A percentile compares a stretch with the other conserved stretches of the same genome.
phyloP scores from a whole-genome alignment of 2,113 vertebrate species.

The Pelecanoides urinatrix region DNA sequence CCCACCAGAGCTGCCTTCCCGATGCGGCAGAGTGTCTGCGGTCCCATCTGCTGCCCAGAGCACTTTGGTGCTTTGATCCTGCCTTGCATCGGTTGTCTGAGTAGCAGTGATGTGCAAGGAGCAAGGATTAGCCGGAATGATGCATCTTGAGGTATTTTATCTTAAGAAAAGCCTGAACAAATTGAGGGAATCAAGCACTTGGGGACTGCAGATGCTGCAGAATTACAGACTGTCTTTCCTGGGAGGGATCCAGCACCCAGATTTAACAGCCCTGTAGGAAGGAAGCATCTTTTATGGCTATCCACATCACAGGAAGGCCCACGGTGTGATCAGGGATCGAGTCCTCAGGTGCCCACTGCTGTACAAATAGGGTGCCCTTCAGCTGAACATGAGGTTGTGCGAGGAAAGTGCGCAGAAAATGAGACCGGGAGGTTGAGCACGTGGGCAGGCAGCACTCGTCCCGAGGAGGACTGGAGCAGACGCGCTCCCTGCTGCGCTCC shows the following conservation, averaged over 20 bases:
- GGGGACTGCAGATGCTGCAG: background rate
- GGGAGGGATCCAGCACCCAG: background rate
- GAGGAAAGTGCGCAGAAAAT: background rate
- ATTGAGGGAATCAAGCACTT: background rate
- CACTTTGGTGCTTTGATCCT: background rate
- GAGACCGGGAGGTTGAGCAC: too few species aligned
- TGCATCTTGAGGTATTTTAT: background rate
- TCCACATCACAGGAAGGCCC: background rate
- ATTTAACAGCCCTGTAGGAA: background rate
- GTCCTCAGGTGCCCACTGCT: background rate
- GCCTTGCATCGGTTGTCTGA: background rate
- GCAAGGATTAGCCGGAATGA: background rate
- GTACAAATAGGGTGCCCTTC: accelerated
- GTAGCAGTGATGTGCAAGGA: background rate
- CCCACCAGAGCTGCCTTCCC: background rate
- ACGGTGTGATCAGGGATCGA: accelerated
- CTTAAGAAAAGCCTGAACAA: background rate
- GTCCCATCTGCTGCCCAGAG: background rate
- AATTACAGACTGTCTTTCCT: background rate
- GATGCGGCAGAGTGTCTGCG: accelerated
- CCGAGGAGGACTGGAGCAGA: background rate
- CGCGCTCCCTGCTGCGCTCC: background rate
- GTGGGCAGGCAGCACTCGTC: background rate
- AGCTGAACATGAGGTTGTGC: background rate
- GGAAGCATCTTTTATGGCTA: background rate